These are phyloP conservation scores for Periplaneta americana DNA, from an alignment of 1,140 invertebrate species.

Conservation along the genomic window DNA sequence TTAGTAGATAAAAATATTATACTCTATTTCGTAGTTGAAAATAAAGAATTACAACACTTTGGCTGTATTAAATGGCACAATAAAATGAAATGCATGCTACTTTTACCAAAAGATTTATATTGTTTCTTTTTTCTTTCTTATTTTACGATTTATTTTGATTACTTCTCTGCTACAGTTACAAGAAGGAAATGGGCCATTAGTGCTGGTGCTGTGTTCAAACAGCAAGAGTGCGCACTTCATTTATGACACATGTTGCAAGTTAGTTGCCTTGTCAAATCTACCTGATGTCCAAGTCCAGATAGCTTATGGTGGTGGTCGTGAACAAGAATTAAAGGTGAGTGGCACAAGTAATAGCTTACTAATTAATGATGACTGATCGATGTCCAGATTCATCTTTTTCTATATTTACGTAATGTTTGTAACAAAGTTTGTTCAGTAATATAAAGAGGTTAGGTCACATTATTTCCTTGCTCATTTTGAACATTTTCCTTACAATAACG, in stretches of 20 bases:
- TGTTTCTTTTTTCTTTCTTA: background rate
- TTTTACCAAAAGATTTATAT: background rate
- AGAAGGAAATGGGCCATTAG: constrained; percentile 7
- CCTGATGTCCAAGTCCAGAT: background rate
- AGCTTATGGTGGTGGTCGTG: constrained; percentile 9
- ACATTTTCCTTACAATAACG: too few relatives aligned
- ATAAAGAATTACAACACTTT: too few relatives aligned
- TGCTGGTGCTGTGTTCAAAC: constrained; percentile 11
- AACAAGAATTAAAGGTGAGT: constrained; percentile 12
- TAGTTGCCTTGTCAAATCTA: background rate
- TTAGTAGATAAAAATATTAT: too few relatives aligned
- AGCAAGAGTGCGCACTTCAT: constrained; percentile 1
- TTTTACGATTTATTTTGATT: background rate
- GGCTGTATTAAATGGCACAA: too few relatives aligned
- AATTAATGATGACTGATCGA: too few relatives aligned
- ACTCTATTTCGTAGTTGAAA: too few relatives aligned
- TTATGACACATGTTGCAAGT: background rate
- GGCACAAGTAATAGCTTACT: constrained; percentile 4
- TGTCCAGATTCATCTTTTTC: too few relatives aligned
- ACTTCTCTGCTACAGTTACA: background rate
- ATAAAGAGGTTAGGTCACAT: too few relatives aligned
- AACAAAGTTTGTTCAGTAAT: too few relatives aligned
- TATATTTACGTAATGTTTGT: too few relatives aligned
- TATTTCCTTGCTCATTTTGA: too few relatives aligned
- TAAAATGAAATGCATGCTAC: background rate